Conservation (phyloP, 2,888 invertebrate species). For the Phasia obesa region DNA sequence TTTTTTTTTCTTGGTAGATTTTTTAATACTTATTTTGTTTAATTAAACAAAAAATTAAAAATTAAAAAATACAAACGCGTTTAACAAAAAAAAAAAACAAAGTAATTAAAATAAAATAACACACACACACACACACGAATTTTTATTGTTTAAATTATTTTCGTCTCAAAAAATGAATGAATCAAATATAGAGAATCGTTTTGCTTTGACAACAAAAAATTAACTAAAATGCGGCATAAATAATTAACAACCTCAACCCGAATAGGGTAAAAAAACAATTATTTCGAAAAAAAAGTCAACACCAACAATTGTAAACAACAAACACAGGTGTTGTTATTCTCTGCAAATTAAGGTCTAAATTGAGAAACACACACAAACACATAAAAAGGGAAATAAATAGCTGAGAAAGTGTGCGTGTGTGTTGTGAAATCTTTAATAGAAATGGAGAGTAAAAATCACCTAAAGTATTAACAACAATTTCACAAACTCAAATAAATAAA, state of each 20-base stretch:
- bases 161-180: constrained; percentile 23
- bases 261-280: constrained; percentile 55
- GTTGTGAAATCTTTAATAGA: constrained; percentile 19
- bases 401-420: background rate
- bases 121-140: constrained; percentile 27
- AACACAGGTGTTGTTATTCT: constrained; percentile 44
- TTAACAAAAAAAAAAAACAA: background rate
- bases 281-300: constrained; percentile 31
- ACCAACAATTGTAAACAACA: constrained; percentile 36
- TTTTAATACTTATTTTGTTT: background rate
- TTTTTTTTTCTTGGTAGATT: background rate
- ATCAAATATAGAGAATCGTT: constrained; percentile 64
- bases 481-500: constrained; percentile 21
- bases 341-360: constrained; percentile 53
- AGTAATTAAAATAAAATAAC: constrained; percentile 33
- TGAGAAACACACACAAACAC: constrained; percentile 41
- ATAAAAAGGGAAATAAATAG: constrained; percentile 4
- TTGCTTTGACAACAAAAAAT: constrained; percentile 69
- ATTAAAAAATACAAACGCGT: constrained; percentile 24
- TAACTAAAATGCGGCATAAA: constrained; percentile 66
- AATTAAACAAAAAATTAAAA: constrained; percentile 12
- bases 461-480: constrained; percentile 53
- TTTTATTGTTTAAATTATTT: constrained; percentile 29
- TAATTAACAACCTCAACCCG: constrained; percentile 49
- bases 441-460: constrained; percentile 49